A percentile compares a stretch with the other conserved stretches of the same genome.
These are phyloP conservation scores for Parasteatoda lunata DNA, from an alignment of 2,888 invertebrate species.

Conservation along the genomic window DNA sequence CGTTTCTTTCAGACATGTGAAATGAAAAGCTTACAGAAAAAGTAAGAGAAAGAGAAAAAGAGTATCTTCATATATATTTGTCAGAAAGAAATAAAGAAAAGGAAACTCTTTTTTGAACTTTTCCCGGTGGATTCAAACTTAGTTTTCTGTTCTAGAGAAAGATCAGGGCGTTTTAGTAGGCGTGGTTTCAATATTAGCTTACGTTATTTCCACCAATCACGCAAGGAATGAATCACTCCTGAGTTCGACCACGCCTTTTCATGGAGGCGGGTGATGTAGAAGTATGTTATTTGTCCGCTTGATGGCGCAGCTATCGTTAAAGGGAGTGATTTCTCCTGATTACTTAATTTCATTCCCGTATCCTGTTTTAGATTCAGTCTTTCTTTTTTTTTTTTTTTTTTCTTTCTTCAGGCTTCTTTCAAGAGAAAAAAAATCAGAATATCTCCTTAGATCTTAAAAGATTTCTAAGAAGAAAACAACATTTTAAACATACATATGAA, in stretches of 20 bases:
- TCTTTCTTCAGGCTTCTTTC: not conserved
- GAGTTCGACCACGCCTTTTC: slow-evolving; percentile 52
- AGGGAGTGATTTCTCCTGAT: slow-evolving; percentile 45
- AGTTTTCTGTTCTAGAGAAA: slow-evolving; percentile 27
- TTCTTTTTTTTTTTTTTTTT: slow-evolving; percentile 2
- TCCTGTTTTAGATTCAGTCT: not conserved
- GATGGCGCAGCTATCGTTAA: slow-evolving; percentile 41
- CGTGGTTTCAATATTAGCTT: slow-evolving; percentile 62
- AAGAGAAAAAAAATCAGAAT: not conserved
- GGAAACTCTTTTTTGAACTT: slow-evolving; percentile 49
- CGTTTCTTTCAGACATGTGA: slow-evolving; percentile 39
- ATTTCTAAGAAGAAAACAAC: no score
- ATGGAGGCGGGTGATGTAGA: slow-evolving; percentile 31
- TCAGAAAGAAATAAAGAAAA: slow-evolving; percentile 15
- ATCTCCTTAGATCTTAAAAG: not conserved
- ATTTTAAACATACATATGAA: no score
- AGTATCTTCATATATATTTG: slow-evolving; percentile 56
- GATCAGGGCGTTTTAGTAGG: slow-evolving; percentile 59
- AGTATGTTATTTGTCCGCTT: slow-evolving; percentile 33
- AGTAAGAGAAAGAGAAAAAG: slow-evolving; percentile 38
- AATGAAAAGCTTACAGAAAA: slow-evolving; percentile 22
- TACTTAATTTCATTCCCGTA: not conserved
- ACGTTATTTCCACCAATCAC: slow-evolving; percentile 67
- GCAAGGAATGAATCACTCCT: slow-evolving; percentile 54
- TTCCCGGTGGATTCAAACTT: slow-evolving; percentile 59